Percentiles rank a stretch among this genome's conserved stretches.
Conservation (phyloP, 2,797 vertebrate species). For the Selene dorsalis region DNA sequence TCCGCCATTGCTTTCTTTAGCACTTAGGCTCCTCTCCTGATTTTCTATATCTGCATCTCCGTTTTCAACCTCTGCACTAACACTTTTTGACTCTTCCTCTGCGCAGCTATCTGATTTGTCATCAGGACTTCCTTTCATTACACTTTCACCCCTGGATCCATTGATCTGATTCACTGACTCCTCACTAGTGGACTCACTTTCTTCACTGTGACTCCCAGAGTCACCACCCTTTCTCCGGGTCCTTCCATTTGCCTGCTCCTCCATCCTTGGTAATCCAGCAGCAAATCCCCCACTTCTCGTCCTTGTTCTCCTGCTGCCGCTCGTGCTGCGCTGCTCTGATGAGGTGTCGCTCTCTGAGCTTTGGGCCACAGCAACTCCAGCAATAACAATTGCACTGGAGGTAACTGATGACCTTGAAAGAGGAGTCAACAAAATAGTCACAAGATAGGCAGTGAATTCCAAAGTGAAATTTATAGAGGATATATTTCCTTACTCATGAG, state of each 20-base stretch:
- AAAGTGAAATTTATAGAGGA: background rate
- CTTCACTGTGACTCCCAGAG: conserved; percentile 11
- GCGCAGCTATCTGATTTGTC: conserved; percentile 33
- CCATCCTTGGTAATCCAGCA: conserved; percentile 2
- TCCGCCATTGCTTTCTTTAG: conserved; percentile 31
- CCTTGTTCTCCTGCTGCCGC: conserved; percentile 15
- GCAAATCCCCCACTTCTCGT: conserved; percentile 24
- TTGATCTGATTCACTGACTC: conserved; percentile 22
- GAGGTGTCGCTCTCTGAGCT: conserved; percentile 46
- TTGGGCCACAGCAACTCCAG: background rate
- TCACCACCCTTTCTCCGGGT: background rate
- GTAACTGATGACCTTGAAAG: conserved; percentile 47
- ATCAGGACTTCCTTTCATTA: background rate
- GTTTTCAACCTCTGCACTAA: conserved; percentile 2
- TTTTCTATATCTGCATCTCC: conserved; percentile 19
- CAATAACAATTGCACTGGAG: conserved; percentile 22
- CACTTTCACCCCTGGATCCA: conserved; percentile 15
- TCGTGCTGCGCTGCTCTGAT: conserved; percentile 35
- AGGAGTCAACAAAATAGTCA: background rate
- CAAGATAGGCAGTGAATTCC: too few species aligned
- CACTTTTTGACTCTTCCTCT: conserved; percentile 39
- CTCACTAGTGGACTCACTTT: conserved; percentile 9
- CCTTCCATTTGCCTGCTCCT: conserved; percentile 7
- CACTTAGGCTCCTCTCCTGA: conserved; percentile 28
- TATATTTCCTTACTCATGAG: conserved; percentile 61